These are phyloP conservation scores for Chironex yamaguchii DNA, from an alignment of 30 jellyfish, hydroid and myxozoan species.

Conservation along the genomic window DNA sequence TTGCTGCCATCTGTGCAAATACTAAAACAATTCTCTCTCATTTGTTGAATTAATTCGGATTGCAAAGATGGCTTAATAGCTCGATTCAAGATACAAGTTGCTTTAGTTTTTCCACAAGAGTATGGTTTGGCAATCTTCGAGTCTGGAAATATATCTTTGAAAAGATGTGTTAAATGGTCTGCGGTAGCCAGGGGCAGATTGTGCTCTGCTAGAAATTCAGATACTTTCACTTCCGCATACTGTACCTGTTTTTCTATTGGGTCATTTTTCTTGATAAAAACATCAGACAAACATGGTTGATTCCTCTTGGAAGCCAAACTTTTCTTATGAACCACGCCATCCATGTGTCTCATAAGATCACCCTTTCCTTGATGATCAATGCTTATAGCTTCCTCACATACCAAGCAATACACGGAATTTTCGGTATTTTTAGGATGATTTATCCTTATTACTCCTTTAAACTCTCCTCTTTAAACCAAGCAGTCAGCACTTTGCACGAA, in stretches of 20 bases:
- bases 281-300: slow-evolving; percentile 41
- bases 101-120: slow-evolving; percentile 4
- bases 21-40: too few species aligned
- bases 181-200: slow-evolving; percentile 5
- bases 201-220: slow-evolving; percentile 15
- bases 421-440: slow-evolving; percentile 20
- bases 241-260: neutral
- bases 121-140: slow-evolving; percentile 11
- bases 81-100: too few species aligned
- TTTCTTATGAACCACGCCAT: slow-evolving; percentile 51
- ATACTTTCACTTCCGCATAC: neutral
- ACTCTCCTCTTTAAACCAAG: slow-evolving; percentile 48
- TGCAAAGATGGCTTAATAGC: too few species aligned
- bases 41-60: too few species aligned
- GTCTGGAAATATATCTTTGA: slow-evolving; percentile 5
- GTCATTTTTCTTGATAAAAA: slow-evolving; percentile 15
- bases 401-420: slow-evolving; percentile 16
- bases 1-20: too few species aligned
- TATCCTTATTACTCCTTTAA: slow-evolving; percentile 42
- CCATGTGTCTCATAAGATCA: too few species aligned
- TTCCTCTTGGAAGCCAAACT: slow-evolving; percentile 57
- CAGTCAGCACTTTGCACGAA: slow-evolving; percentile 47
- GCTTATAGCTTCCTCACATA: slow-evolving; percentile 21
- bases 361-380: too few species aligned
- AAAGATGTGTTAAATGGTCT: slow-evolving; percentile 17